Conservation (phyloP, 1,140 invertebrate genomes). For the Orussus abietinus region DNA sequence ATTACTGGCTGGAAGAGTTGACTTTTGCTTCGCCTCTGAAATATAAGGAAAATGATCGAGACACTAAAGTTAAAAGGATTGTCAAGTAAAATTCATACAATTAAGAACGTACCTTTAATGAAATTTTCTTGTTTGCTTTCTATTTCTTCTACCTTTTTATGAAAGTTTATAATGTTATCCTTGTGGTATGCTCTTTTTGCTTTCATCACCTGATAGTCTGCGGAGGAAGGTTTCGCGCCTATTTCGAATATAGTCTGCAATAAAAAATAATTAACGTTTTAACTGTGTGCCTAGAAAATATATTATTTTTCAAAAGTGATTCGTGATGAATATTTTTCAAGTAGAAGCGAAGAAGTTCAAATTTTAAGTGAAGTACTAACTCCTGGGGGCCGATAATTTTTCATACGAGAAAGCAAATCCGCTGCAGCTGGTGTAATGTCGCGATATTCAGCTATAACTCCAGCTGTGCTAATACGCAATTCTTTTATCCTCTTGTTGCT, state of each 20-base stretch:
- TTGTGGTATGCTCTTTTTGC: slow-evolving; percentile 64
- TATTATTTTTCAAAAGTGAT: slow-evolving; percentile 8
- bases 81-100: no score
- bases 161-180: slow-evolving; percentile 55
- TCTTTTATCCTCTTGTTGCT: slow-evolving; percentile 82
- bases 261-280: slow-evolving; percentile 20
- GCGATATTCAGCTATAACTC: slow-evolving; percentile 46
- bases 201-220: slow-evolving; percentile 70
- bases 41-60: background rate
- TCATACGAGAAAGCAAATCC: slow-evolving; percentile 72
- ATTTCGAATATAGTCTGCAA: slow-evolving; percentile 93
- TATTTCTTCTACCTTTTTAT: slow-evolving; percentile 46
- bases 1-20: slow-evolving; percentile 32
- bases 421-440: slow-evolving; percentile 29
- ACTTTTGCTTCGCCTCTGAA: slow-evolving; percentile 12
- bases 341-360: no score
- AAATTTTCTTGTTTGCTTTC: slow-evolving; percentile 42
- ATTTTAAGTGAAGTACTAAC: slow-evolving; percentile 56
- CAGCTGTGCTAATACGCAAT: slow-evolving; percentile 52
- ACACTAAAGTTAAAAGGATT: no score
- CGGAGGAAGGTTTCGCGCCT: slow-evolving; percentile 73
- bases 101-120: slow-evolving; percentile 5
- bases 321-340: no score
- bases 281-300: background rate
- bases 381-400: slow-evolving; percentile 76